Conservation (phyloP, 2,113 vertebrate species). For the Gymnocephalus cernua region DNA sequence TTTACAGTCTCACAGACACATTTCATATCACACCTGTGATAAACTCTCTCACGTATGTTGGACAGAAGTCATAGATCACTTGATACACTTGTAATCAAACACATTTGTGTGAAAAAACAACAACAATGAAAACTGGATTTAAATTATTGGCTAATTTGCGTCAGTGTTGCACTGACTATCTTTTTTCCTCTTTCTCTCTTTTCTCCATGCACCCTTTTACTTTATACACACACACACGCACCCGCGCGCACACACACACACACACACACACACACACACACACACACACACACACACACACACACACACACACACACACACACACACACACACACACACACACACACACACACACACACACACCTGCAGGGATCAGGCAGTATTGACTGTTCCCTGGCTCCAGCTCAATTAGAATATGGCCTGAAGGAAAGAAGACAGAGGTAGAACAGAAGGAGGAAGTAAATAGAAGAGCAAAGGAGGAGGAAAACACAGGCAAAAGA, state of each 20-base stretch:
- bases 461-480: not conserved
- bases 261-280: conserved; percentile 49
- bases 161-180: too few relatives aligned
- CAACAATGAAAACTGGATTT: too few relatives aligned
- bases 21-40: too few relatives aligned
- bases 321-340: conserved; percentile 5
- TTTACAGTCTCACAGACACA: too few relatives aligned
- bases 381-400: conserved; percentile 40
- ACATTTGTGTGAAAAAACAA: too few relatives aligned
- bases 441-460: not conserved
- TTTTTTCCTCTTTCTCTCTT: too few relatives aligned
- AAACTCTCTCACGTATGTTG: too few relatives aligned
- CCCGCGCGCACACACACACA: conserved; percentile 50
- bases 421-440: not conserved
- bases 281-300: conserved; percentile 50
- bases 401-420: conserved; percentile 50
- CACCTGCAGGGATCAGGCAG: conserved; percentile 34
- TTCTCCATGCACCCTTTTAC: too few relatives aligned
- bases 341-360: too few relatives aligned
- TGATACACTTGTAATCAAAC: too few relatives aligned
- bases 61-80: too few relatives aligned
- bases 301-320: conserved; percentile 52
- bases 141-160: too few relatives aligned
- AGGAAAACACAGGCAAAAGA: not conserved
- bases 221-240: conserved; percentile 45